A percentile compares a stretch with the other conserved stretches of the same genome.
These are phyloP conservation scores for Maccullochella peelii DNA, from an alignment of 2,113 vertebrate species.

Conservation along the genomic window DNA sequence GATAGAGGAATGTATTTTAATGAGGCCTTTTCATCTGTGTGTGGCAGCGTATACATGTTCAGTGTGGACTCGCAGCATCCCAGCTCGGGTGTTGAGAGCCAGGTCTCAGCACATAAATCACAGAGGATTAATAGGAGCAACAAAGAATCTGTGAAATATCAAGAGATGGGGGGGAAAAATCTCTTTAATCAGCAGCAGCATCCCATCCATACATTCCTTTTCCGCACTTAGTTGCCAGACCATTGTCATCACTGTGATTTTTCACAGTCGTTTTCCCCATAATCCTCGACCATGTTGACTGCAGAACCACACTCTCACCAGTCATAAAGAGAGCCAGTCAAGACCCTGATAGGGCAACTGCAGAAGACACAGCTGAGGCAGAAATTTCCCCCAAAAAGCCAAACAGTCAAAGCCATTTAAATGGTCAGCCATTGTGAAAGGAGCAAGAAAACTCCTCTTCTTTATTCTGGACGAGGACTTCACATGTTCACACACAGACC, in stretches of 20 bases:
- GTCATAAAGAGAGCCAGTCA: slow-evolving; percentile 33
- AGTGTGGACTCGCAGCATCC: slow-evolving; percentile 32
- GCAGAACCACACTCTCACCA: slow-evolving; percentile 59
- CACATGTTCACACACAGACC: slow-evolving; percentile 8
- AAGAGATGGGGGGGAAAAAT: slow-evolving; percentile 24
- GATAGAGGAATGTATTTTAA: slow-evolving; percentile 49
- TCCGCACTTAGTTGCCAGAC: slow-evolving; percentile 61
- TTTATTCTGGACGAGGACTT: slow-evolving; percentile 13
- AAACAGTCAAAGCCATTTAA: slow-evolving; percentile 45
- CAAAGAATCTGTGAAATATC: slow-evolving; percentile 63
- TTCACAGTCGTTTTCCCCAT: slow-evolving; percentile 53
- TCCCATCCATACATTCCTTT: slow-evolving; percentile 59
- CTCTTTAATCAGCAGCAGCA: slow-evolving; percentile 73
- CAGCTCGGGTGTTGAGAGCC: slow-evolving; percentile 54
- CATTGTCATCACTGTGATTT: slow-evolving; percentile 69
- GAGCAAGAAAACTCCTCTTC: slow-evolving; percentile 30
- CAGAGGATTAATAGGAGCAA: slow-evolving; percentile 51
- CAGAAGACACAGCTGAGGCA: slow-evolving; percentile 10
- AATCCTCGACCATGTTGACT: slow-evolving; percentile 39
- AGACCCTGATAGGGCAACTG: slow-evolving; percentile 29
- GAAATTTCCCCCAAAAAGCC: slow-evolving; percentile 36
- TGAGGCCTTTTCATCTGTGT: slow-evolving; percentile 39
- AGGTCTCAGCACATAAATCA: slow-evolving; percentile 61
- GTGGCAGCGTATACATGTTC: slow-evolving; percentile 14
- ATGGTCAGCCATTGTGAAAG: slow-evolving; percentile 24